Conservation (phyloP, 2,888 invertebrate species). For the Chrysolina americana region DNA sequence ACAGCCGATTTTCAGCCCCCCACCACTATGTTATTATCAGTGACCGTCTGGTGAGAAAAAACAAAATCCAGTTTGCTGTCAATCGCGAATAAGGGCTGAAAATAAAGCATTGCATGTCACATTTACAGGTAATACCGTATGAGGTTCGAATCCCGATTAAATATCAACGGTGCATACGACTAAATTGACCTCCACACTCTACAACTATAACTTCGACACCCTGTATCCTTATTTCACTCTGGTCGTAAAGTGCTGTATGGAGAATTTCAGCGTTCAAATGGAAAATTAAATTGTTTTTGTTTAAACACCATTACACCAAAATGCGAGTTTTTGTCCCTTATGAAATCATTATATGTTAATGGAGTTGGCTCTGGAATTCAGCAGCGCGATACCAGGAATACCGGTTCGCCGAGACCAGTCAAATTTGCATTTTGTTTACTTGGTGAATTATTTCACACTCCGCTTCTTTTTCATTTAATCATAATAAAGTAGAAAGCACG, state of each 20-base stretch:
- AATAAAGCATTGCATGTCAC: no score
- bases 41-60: no score
- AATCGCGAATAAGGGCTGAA: no score
- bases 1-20: no score
- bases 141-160: no score
- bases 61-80: no score
- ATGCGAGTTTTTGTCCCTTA: not conserved
- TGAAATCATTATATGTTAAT: conserved; percentile 9
- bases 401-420: not conserved
- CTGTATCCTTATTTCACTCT: no score
- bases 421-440: conserved; percentile 45
- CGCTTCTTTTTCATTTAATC: conserved; percentile 24
- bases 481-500: conserved; percentile 8
- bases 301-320: not conserved
- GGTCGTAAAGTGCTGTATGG: not conserved
- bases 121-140: no score
- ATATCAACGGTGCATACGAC: no score
- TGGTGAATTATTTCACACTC: conserved; percentile 40
- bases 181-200: no score
- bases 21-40: no score
- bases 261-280: not conserved
- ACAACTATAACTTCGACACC: no score
- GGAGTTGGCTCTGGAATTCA: not conserved
- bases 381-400: not conserved
- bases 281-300: not conserved